Percentiles rank a stretch among this genome's conserved stretches.
These are phyloP conservation scores for Craniophora ligustri DNA, from an alignment of 2,888 invertebrate genomes.

Conservation along the genomic window DNA sequence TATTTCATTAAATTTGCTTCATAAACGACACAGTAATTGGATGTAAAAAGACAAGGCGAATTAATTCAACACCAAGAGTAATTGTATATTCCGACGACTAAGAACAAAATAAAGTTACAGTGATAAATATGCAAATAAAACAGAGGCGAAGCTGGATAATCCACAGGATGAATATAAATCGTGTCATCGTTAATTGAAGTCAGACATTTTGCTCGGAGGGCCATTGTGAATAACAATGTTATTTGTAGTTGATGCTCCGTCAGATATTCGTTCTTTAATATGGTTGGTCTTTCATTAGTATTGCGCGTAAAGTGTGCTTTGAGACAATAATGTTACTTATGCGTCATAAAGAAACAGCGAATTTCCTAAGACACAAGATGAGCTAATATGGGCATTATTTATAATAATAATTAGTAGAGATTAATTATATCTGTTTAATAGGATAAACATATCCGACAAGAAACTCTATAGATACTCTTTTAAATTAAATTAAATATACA, in stretches of 20 bases:
- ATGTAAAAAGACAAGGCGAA: constrained; percentile 53
- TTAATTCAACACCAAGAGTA: constrained; percentile 57
- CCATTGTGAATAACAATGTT: constrained; percentile 63
- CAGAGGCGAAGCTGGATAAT: constrained; percentile 65
- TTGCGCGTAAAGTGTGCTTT: neutral
- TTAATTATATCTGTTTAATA: no score
- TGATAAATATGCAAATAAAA: constrained; percentile 71
- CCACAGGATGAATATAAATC: constrained; percentile 75
- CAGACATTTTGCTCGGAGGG: constrained; percentile 63
- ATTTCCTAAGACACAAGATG: no score
- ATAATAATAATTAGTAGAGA: no score
- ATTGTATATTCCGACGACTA: constrained; percentile 58
- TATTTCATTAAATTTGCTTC: constrained; percentile 38
- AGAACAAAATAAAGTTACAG: constrained; percentile 63
- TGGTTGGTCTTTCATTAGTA: constrained; percentile 2
- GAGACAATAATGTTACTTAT: no score
- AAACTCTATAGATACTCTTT: no score
- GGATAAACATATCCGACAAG: no score
- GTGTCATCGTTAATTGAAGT: constrained; percentile 73
- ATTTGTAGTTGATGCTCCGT: constrained; percentile 40
- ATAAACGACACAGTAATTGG: constrained; percentile 48
- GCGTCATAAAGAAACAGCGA: no score
- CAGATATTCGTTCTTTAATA: constrained; percentile 46
- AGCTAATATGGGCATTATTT: no score
- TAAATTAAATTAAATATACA: no score